Percentiles rank a stretch among this genome's conserved stretches.
Conservation (phyloP, 2,113 vertebrate species). For the Serilophus lunatus region DNA sequence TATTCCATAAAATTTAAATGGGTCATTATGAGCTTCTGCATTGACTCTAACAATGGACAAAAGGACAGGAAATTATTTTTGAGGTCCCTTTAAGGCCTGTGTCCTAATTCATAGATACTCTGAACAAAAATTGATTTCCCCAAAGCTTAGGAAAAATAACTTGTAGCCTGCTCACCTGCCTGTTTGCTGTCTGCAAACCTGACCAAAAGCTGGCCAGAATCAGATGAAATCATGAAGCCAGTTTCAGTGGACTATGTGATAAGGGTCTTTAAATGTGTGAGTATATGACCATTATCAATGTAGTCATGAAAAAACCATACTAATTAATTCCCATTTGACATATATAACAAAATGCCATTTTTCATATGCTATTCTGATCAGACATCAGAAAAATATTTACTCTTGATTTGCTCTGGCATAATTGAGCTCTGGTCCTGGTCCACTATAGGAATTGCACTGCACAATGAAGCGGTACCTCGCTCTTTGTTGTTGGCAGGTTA, state of each 20-base stretch:
- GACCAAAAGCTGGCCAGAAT: background rate
- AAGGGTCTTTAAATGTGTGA: background rate
- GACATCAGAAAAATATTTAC: background rate
- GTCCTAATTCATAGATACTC: background rate
- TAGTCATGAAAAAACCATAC: background rate
- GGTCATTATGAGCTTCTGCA: background rate
- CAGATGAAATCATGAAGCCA: background rate
- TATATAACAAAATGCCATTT: background rate
- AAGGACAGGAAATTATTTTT: background rate
- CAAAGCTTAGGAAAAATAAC: background rate
- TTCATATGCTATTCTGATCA: background rate
- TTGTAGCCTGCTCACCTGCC: background rate
- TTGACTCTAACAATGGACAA: background rate
- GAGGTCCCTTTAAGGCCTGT: background rate
- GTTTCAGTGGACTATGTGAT: background rate
- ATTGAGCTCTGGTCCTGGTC: background rate
- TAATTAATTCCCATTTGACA: background rate
- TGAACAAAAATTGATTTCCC: constrained; percentile 3
- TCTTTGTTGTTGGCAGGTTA: constrained; percentile 4
- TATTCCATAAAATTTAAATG: background rate
- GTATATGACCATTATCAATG: background rate
- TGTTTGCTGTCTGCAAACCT: background rate
- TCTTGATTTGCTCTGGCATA: background rate
- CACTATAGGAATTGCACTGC: background rate
- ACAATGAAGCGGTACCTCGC: background rate